These are phyloP conservation scores for Spinus pinus DNA, from an alignment of 2,797 vertebrate species.

Conservation along the genomic window DNA sequence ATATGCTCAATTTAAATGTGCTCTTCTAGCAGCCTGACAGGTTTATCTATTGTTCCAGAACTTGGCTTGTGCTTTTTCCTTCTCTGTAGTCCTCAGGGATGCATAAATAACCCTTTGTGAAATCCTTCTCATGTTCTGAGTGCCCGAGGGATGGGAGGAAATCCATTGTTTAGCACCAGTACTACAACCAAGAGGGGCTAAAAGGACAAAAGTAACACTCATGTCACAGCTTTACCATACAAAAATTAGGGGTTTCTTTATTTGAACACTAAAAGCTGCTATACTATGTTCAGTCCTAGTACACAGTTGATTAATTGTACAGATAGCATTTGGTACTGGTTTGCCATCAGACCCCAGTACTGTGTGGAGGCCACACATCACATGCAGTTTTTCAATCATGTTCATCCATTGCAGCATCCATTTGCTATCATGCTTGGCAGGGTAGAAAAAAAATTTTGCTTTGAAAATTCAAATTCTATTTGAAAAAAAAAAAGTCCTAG, in stretches of 20 bases:
- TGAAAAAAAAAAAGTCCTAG: not conserved
- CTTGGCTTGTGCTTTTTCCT: not conserved
- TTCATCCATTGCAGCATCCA: not conserved
- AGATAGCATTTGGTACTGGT: not conserved
- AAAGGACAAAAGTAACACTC: not conserved
- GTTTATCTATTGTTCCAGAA: not conserved
- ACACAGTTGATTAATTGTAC: not conserved
- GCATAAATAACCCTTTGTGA: not conserved
- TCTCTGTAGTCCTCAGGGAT: not conserved
- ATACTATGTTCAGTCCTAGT: not conserved
- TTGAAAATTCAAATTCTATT: not conserved
- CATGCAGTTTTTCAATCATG: rapidly evolving
- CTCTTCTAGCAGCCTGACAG: not conserved
- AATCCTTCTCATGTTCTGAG: not conserved
- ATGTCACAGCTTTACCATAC: not conserved
- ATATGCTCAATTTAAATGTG: not conserved
- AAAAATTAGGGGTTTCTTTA: not conserved
- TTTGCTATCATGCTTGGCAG: not conserved
- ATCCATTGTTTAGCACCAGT: not conserved
- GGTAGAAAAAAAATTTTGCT: not conserved
- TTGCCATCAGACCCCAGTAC: not conserved
- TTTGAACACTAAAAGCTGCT: not conserved
- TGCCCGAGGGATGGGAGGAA: not conserved
- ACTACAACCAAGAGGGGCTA: not conserved
- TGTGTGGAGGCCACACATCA: not conserved